A percentile compares a stretch with the other conserved stretches of the same genome.
Conservation (phyloP, 2,797 vertebrate species). For the Chrosomus eos region DNA sequence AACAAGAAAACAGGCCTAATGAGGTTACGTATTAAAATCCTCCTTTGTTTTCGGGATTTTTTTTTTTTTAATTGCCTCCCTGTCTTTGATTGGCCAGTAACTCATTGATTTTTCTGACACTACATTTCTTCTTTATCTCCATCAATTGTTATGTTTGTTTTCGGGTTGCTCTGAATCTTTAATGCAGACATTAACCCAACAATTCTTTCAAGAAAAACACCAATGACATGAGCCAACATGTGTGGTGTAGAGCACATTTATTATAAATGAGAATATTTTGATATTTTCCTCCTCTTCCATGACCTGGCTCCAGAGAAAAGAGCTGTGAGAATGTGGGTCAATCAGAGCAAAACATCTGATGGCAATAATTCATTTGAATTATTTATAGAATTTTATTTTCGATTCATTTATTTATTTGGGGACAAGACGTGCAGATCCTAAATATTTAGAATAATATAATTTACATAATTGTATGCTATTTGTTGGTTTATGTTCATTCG, state of each 20-base stretch:
- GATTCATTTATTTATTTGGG: background rate
- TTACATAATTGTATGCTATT: too few species aligned
- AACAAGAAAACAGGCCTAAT: slow-evolving; percentile 30
- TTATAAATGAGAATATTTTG: slow-evolving; percentile 29
- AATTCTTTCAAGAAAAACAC: background rate
- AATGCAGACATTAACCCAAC: background rate
- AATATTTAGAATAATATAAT: background rate
- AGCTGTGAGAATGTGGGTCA: slow-evolving; percentile 28
- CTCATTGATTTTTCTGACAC: slow-evolving; percentile 7
- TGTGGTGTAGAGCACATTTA: background rate
- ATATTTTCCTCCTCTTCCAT: background rate
- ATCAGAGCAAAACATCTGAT: slow-evolving; percentile 11
- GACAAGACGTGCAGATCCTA: background rate
- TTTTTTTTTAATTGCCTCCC: slow-evolving; percentile 9
- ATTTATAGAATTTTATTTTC: background rate
- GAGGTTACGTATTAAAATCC: slow-evolving; percentile 30
- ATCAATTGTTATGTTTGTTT: background rate
- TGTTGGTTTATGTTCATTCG: background rate
- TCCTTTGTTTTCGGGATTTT: slow-evolving; percentile 5
- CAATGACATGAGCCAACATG: background rate
- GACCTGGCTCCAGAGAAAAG: slow-evolving; percentile 12
- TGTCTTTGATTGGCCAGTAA: slow-evolving; percentile 9
- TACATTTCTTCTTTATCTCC: background rate
- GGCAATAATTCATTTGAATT: background rate
- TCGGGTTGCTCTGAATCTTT: background rate